Conservation (phyloP, 2,113 vertebrate genomes). For the Sigmodon hispidus region DNA sequence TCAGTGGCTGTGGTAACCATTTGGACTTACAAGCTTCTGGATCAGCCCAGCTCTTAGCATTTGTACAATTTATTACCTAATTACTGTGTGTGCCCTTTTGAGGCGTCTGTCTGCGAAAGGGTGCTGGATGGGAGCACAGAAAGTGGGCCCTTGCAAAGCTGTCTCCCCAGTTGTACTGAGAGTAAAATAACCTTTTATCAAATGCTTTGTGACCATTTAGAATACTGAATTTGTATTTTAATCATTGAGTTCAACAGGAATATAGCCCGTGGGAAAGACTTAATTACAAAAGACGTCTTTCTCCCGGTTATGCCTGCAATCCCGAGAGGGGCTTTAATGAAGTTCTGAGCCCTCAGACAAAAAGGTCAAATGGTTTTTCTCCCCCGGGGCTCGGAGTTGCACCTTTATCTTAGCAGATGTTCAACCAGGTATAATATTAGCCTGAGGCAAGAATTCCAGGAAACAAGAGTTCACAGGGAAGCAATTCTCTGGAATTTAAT, state of each 20-base stretch:
- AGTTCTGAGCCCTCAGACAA: slow-evolving; percentile 59
- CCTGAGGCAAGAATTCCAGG: slow-evolving; percentile 74
- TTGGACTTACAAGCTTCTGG: not conserved
- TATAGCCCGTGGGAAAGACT: slow-evolving; percentile 75
- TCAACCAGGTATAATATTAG: slow-evolving; percentile 69
- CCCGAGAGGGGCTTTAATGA: slow-evolving; percentile 68
- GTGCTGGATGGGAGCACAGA: slow-evolving; percentile 4
- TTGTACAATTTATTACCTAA: slow-evolving; percentile 78
- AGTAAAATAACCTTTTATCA: slow-evolving; percentile 73
- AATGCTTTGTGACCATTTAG: slow-evolving; percentile 70
- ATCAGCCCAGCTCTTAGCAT: slow-evolving; percentile 50
- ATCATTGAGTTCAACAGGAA: slow-evolving; percentile 72
- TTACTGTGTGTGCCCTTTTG: slow-evolving; percentile 74
- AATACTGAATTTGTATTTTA: slow-evolving; percentile 76
- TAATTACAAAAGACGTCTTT: slow-evolving; percentile 75
- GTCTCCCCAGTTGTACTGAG: not conserved
- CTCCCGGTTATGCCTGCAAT: not conserved
- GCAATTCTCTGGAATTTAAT: slow-evolving; percentile 62
- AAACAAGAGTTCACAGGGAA: slow-evolving; percentile 40
- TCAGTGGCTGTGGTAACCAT: not conserved
- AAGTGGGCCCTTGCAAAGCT: slow-evolving; percentile 26
- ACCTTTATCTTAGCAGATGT: slow-evolving; percentile 70
- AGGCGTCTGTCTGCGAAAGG: slow-evolving; percentile 58
- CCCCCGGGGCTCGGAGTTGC: not conserved
- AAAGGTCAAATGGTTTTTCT: slow-evolving; percentile 69